Evolutionary conservation across 1,140 invertebrate species (phyloP).

Genomic region (Drosophila ercepeae): DNA sequence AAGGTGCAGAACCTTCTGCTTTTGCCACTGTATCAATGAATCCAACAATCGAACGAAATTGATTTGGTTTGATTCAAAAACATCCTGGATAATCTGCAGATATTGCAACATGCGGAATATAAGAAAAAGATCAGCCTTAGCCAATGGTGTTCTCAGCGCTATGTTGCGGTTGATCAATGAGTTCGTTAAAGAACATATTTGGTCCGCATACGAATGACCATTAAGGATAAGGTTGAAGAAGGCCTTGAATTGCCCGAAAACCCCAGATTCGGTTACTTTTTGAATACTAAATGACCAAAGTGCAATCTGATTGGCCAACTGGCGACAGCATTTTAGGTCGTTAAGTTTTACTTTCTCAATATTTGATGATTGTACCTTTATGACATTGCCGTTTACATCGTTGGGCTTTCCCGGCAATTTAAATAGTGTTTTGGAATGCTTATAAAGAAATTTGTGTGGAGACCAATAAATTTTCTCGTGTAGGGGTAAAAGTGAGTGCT

Average conservation of each 20-base stretch:
- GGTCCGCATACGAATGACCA: conserved; percentile 46
- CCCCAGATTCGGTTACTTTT: conserved; percentile 24
- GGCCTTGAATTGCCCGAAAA: conserved; percentile 51
- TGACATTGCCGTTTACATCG: background rate
- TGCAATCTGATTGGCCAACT: conserved; percentile 53
- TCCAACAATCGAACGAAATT: conserved; percentile 43
- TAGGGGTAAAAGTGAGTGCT: conserved; percentile 43
- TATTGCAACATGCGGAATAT: conserved; percentile 60
- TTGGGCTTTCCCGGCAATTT: conserved; percentile 22
- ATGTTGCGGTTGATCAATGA: conserved; percentile 50
- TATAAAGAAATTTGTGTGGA: conserved; percentile 34
- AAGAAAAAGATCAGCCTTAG: conserved; percentile 28
- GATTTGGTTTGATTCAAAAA: conserved; percentile 64
- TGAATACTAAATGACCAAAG: conserved; percentile 56
- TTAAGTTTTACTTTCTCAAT: conserved; percentile 42
- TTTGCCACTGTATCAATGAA: conserved; percentile 60
- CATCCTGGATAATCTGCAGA: conserved; percentile 48
- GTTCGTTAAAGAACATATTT: conserved; percentile 42
- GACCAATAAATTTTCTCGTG: conserved; percentile 48
- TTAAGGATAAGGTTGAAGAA: conserved; percentile 47
- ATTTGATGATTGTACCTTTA: conserved; percentile 6
- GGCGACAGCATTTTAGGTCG: conserved; percentile 51
- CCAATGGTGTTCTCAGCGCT: conserved; percentile 29
- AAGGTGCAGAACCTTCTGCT: conserved; percentile 62
- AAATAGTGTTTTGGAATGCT: conserved; percentile 51